Conservation (phyloP, 2,797 vertebrate species). For the Phylloscopus collybita region DNA sequence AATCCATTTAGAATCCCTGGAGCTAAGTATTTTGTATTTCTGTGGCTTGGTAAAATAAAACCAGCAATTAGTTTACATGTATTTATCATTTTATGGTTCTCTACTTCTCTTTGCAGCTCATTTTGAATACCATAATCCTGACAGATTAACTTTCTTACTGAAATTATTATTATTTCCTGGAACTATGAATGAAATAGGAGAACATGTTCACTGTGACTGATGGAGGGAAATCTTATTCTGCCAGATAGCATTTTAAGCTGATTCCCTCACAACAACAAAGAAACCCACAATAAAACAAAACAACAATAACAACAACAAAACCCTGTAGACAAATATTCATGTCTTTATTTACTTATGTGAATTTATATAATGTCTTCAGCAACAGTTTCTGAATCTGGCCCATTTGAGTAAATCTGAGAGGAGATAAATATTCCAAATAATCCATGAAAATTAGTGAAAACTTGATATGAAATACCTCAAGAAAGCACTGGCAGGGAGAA, state of each 20-base stretch:
- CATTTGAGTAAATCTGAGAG: not conserved
- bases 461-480: not conserved
- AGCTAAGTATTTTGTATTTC: constrained; percentile 63
- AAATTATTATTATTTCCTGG: constrained; percentile 42
- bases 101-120: constrained; percentile 45
- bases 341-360: not conserved
- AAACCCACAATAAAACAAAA: not conserved
- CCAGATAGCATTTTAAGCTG: not conserved
- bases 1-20: constrained; percentile 57
- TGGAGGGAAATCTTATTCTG: not conserved
- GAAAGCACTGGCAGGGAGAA: not conserved
- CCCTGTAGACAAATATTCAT: not conserved
- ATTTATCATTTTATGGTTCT: constrained; percentile 61
- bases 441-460: not conserved
- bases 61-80: constrained; percentile 61
- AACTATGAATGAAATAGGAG: constrained; percentile 62
- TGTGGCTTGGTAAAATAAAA: constrained; percentile 62
- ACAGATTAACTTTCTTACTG: constrained; percentile 45
- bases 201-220: constrained; percentile 13
- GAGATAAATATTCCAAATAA: not conserved
- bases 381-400: not conserved
- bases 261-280: not conserved
- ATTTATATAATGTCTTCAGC: not conserved
- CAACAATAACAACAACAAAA: not conserved
- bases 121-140: constrained; percentile 49